These are phyloP conservation scores for Disparrhopalites patrizii DNA, from an alignment of 2,888 invertebrate species.

Conservation along the genomic window DNA sequence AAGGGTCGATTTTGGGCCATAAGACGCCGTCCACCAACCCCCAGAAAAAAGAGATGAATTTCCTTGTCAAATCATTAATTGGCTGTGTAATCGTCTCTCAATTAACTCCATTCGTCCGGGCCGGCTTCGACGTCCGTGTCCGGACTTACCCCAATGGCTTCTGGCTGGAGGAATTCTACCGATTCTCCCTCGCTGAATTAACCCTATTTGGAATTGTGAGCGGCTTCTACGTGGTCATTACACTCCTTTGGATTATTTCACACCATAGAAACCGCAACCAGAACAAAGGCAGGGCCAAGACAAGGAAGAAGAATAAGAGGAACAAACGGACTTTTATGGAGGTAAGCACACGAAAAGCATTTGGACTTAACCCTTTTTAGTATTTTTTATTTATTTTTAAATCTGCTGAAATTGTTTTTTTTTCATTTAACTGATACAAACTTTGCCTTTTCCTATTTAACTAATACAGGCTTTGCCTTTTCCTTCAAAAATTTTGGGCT, in stretches of 20 bases:
- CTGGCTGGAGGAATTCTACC: constrained; percentile 15
- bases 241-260: constrained; percentile 8
- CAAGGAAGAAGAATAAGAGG: background rate
- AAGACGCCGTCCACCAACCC: too few relatives aligned
- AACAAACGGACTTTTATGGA: too few relatives aligned
- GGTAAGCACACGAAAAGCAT: too few relatives aligned
- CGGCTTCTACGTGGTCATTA: background rate
- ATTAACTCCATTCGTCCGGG: background rate
- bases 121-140: constrained; percentile 12
- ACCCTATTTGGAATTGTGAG: background rate
- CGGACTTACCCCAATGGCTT: constrained; percentile 23
- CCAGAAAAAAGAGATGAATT: background rate
- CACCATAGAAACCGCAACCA: too few relatives aligned
- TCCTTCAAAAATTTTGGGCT: too few relatives aligned
- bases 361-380: too few relatives aligned
- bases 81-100: background rate
- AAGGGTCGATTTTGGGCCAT: too few relatives aligned
- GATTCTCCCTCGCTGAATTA: constrained; percentile 11
- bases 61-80: background rate
- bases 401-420: too few relatives aligned
- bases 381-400: too few relatives aligned
- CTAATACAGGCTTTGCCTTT: too few relatives aligned
- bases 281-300: background rate
- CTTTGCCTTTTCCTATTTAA: too few relatives aligned
- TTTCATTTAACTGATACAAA: too few relatives aligned